A percentile compares a stretch with the other conserved stretches of the same genome.
These are phyloP conservation scores for Mesoligia furuncula DNA, from an alignment of 2,888 invertebrate genomes.

Conservation along the genomic window DNA sequence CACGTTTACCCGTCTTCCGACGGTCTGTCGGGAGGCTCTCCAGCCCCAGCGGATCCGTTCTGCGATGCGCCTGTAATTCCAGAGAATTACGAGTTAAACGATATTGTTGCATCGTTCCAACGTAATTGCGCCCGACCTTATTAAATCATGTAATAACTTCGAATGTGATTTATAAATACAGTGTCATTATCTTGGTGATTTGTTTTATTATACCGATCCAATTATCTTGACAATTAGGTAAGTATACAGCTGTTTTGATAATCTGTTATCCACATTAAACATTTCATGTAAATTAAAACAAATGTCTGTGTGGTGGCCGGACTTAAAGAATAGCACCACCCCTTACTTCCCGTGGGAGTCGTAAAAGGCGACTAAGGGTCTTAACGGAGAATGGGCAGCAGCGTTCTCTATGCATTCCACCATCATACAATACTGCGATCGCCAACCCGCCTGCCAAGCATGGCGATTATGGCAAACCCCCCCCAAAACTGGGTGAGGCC, in stretches of 20 bases:
- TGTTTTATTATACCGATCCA: slow-evolving; percentile 26
- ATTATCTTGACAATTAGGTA: background rate
- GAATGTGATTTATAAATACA: slow-evolving; percentile 9
- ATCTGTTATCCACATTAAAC: background rate
- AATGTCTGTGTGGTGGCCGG: no score
- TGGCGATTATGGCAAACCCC: no score
- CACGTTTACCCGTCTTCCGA: slow-evolving; percentile 58
- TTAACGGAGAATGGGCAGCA: no score
- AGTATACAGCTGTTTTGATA: background rate
- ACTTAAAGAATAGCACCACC: no score
- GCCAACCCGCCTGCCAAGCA: no score
- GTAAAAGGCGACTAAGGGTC: no score
- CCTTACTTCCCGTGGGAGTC: no score
- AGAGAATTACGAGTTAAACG: slow-evolving; percentile 48
- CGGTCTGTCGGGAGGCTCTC: slow-evolving; percentile 58
- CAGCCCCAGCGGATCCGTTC: slow-evolving; percentile 54
- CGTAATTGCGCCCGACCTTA: slow-evolving; percentile 32
- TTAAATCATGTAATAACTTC: slow-evolving; percentile 1
- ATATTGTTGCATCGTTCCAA: slow-evolving; percentile 38
- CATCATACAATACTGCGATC: no score
- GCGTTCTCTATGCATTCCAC: no score
- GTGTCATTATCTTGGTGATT: background rate
- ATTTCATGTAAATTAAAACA: slow-evolving; percentile 46
- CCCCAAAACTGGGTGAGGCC: no score
- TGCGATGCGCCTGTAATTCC: slow-evolving; percentile 59